These are phyloP conservation scores for Apis laboriosa DNA, from an alignment of 1,140 invertebrate species.

Conservation along the genomic window DNA sequence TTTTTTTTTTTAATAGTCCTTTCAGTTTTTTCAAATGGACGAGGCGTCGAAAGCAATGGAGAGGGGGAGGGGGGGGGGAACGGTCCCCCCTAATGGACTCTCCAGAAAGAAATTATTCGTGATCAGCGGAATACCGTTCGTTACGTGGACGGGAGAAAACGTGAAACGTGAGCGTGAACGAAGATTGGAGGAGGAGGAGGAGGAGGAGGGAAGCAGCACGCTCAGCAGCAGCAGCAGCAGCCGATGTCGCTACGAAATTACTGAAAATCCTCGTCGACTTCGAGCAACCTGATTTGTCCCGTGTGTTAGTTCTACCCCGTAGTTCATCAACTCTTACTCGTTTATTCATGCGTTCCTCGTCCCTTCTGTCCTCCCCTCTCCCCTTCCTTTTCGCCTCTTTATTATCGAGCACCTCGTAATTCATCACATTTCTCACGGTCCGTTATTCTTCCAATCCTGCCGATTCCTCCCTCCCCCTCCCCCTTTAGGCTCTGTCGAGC, in stretches of 20 bases:
- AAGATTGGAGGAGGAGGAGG: slow-evolving; percentile 1
- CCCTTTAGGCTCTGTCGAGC: too few relatives aligned
- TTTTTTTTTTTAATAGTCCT: slow-evolving; percentile 38
- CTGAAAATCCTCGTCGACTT: slow-evolving; percentile 61
- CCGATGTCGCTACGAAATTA: slow-evolving; percentile 58
- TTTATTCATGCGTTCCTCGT: slow-evolving; percentile 42
- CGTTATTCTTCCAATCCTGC: slow-evolving; percentile 14
- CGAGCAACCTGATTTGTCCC: slow-evolving; percentile 53
- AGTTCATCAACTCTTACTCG: slow-evolving; percentile 44
- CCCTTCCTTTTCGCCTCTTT: slow-evolving; percentile 11
- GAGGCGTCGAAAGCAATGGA: background rate
- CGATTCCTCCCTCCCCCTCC: too few relatives aligned
- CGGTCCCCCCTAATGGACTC: slow-evolving; percentile 45
- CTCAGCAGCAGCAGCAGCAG: slow-evolving; percentile 35
- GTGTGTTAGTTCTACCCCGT: slow-evolving; percentile 38
- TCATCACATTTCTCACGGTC: slow-evolving; percentile 46
- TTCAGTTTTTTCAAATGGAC: slow-evolving; percentile 18
- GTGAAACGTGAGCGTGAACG: slow-evolving; percentile 49
- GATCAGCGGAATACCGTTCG: slow-evolving; percentile 64
- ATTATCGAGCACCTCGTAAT: slow-evolving; percentile 31
- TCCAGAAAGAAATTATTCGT: slow-evolving; percentile 61
- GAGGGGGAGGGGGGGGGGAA: background rate
- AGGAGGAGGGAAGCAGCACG: slow-evolving; percentile 41
- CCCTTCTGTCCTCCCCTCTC: background rate
- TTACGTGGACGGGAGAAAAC: slow-evolving; percentile 39